These are phyloP conservation scores for Achroia grisella DNA, from an alignment of 1,140 invertebrate species.

Conservation along the genomic window DNA sequence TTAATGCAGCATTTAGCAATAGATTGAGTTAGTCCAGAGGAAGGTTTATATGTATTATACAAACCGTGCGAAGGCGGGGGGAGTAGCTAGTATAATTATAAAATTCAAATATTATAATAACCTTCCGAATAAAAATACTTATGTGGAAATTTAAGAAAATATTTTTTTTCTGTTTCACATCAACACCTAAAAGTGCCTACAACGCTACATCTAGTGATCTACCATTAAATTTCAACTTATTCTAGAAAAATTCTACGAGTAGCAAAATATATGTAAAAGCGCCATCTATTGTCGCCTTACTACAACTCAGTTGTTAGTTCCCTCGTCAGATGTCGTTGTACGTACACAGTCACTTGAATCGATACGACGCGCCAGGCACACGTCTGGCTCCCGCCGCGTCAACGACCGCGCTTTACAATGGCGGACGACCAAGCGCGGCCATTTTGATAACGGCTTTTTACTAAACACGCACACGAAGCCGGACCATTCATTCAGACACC, in stretches of 20 bases:
- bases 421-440: conserved; percentile 30
- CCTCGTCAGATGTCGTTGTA: conserved; percentile 38
- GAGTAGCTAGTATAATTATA: no score
- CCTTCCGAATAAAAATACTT: no score
- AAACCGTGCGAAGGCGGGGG: no score
- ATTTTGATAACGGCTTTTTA: conserved; percentile 65
- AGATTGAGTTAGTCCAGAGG: no score
- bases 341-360: conserved; percentile 21
- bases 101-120: no score
- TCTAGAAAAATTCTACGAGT: not conserved
- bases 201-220: no score
- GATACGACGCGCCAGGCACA: conserved; percentile 37
- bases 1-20: no score
- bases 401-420: conserved; percentile 41
- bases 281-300: conserved; percentile 27
- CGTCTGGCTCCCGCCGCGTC: conserved; percentile 33
- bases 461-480: conserved; percentile 12
- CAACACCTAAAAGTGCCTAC: no score
- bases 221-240: not conserved
- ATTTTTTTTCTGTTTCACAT: no score
- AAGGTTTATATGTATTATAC: no score
- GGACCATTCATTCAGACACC: no score
- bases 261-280: conserved; percentile 5
- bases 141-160: no score
- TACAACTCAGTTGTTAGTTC: conserved; percentile 3